Evolutionary conservation across 1,140 invertebrate species (phyloP), one percentile per base, ranked within the genome.

Genomic region (Drosophila teissieri): DNA sequence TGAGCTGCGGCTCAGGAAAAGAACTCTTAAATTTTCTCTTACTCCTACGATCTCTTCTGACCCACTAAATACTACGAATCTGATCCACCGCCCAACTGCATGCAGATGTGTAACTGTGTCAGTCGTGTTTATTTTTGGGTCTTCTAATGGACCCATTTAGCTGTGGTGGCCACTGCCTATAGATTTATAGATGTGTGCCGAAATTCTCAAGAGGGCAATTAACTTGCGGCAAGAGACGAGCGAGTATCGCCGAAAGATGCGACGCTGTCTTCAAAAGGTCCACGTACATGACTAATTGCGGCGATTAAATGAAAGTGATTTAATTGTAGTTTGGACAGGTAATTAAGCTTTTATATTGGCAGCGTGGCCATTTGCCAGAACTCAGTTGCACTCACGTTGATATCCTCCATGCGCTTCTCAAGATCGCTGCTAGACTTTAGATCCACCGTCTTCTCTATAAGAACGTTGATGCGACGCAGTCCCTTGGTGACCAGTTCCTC

Each of bases 401-500:
- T 92, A 48, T 92, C 91, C 55, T 83, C 77, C 61, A 92, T 68
- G 52, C 91, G 86, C 52, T 85, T 90, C 55, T 91, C 83, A 44
- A 92, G 68, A 31, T 92, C 91, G 27, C 56, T 53, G 42, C 79
- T 80, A n/a, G 91, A 91, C 65, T 88, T 83, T 1, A 73, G 58
- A 73, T 92, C 83, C 4, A 92, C 75, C 6, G 90, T 80, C 44
- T 92, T 90, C 27, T 91, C 89, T 22, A 92, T 92, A n/a, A 92
- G 48, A 34, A 91, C 91, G 73, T 91, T 86, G 19, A 92, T 91
- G 49, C 91, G 91, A 12, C 91, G 88, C 17, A 92, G 51, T 14
- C 91, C 90, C 56, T 92, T 92, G 1, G 82, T 75, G 4, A 92
- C 80, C n/a, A 92, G 63, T 36, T 92, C 91, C 42, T 92, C 91